These are phyloP conservation scores for Buphagus erythrorhynchus DNA, from an alignment of 2,797 vertebrate genomes.

Conservation along the genomic window DNA sequence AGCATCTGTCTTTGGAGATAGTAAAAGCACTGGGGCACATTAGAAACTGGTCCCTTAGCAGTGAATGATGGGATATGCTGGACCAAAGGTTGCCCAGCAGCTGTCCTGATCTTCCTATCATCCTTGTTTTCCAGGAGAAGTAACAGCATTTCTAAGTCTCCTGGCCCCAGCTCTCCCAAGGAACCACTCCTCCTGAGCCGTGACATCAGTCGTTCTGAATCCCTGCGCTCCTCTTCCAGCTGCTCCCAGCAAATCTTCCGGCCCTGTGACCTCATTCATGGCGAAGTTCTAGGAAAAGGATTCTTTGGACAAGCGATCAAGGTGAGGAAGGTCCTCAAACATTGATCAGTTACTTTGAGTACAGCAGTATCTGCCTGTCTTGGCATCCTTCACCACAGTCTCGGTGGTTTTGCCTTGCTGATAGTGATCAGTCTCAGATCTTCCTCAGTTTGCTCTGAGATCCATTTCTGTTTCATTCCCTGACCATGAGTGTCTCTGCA, in stretches of 20 bases:
- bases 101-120: neutral
- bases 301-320: conserved; percentile 96
- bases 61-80: neutral
- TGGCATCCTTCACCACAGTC: neutral
- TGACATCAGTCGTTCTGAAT: conserved; percentile 91
- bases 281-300: conserved; percentile 92
- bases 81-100: neutral
- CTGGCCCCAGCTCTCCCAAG: conserved; percentile 89
- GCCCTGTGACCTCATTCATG: conserved; percentile 91
- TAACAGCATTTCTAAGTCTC: conserved; percentile 92
- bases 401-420: neutral
- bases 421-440: neutral
- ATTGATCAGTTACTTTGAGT: neutral
- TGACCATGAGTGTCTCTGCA: neutral
- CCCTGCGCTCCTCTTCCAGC: conserved; percentile 88
- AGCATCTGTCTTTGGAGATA: neutral
- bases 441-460: neutral
- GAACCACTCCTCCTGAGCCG: conserved; percentile 81
- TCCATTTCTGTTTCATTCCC: neutral
- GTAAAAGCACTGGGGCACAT: neutral
- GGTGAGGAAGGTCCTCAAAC: conserved; percentile 73
- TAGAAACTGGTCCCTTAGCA: neutral
- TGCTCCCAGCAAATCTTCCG: conserved; percentile 94
- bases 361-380: neutral
- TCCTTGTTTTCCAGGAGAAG: conserved; percentile 81